Conservation (phyloP, 2,888 invertebrate genomes). For the Achlya flavicornis region DNA sequence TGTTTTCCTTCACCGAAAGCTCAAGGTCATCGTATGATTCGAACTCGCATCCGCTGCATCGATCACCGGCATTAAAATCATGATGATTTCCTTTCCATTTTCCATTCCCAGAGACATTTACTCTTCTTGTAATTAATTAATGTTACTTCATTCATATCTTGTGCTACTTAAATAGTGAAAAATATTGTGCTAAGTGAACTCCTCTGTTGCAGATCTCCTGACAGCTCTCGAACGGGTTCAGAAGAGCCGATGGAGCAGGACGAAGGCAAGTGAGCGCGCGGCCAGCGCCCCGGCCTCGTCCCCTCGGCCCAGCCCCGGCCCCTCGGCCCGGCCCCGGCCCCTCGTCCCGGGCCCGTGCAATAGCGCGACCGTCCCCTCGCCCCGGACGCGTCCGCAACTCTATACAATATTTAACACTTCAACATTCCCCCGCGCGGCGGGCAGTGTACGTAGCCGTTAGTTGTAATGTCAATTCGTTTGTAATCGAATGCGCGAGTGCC, state of each 20-base stretch:
- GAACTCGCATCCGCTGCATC: too few species aligned
- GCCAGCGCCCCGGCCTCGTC: conserved; percentile 15
- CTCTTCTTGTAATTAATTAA: too few species aligned
- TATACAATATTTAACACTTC: conserved; percentile 29
- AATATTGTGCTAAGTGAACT: background rate
- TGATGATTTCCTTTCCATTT: too few species aligned
- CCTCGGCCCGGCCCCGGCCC: conserved; percentile 14
- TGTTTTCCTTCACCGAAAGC: too few species aligned
- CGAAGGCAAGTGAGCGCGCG: conserved; percentile 87
- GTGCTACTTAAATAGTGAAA: too few species aligned
- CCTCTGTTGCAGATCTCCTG: conserved; percentile 74
- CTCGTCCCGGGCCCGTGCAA: conserved; percentile 8
- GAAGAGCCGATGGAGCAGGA: conserved; percentile 94
- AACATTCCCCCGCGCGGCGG: conserved; percentile 31
- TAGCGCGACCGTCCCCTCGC: conserved; percentile 16
- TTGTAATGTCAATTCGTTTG: background rate
- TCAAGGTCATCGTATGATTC: too few species aligned
- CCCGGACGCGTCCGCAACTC: conserved; percentile 11
- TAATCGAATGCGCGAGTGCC: background rate
- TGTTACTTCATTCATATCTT: too few species aligned
- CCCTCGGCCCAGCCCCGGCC: too few species aligned
- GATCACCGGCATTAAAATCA: too few species aligned
- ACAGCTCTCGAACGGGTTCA: conserved; percentile 87
- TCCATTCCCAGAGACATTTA: too few species aligned
- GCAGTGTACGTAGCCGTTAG: conserved; percentile 6